These are phyloP conservation scores for Albula goreensis DNA, from an alignment of 2,113 vertebrate genomes.

Conservation along the genomic window DNA sequence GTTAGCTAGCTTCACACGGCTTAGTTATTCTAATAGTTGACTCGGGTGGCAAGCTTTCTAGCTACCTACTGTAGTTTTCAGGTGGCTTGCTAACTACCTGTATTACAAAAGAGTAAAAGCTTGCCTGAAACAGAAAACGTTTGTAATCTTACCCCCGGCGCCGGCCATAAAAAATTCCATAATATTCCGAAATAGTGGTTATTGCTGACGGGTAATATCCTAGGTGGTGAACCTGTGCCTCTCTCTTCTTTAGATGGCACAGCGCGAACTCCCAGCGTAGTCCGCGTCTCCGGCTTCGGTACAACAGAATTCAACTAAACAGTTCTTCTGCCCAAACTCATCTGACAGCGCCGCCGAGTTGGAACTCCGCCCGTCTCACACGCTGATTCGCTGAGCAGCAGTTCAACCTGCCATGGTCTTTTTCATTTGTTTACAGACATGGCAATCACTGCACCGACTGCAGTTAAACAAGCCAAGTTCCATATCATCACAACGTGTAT, in stretches of 20 bases:
- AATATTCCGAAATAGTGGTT: background rate
- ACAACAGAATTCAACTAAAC: conserved; percentile 27
- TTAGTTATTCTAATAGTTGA: background rate
- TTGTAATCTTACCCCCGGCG: conserved; percentile 21
- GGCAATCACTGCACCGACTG: conserved; percentile 30
- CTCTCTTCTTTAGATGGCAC: background rate
- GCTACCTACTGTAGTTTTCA: background rate
- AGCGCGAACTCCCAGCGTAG: conserved; percentile 1
- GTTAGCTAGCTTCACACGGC: background rate
- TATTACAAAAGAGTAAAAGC: background rate
- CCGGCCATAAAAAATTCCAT: conserved; percentile 21
- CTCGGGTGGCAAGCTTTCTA: background rate
- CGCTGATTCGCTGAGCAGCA: conserved; percentile 25
- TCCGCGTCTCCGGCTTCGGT: conserved; percentile 8
- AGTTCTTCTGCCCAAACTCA: background rate
- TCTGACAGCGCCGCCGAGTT: conserved; percentile 20
- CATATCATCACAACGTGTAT: background rate
- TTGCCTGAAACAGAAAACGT: background rate
- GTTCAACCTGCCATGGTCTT: background rate
- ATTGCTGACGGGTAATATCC: background rate
- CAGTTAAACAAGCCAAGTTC: background rate
- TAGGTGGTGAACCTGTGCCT: background rate
- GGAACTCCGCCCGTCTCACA: conserved; percentile 28
- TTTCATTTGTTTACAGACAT: conserved; percentile 12
- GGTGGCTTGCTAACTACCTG: background rate